These are phyloP conservation scores for Epirrhoe tristata DNA, from an alignment of 2,888 invertebrate genomes.

Conservation along the genomic window DNA sequence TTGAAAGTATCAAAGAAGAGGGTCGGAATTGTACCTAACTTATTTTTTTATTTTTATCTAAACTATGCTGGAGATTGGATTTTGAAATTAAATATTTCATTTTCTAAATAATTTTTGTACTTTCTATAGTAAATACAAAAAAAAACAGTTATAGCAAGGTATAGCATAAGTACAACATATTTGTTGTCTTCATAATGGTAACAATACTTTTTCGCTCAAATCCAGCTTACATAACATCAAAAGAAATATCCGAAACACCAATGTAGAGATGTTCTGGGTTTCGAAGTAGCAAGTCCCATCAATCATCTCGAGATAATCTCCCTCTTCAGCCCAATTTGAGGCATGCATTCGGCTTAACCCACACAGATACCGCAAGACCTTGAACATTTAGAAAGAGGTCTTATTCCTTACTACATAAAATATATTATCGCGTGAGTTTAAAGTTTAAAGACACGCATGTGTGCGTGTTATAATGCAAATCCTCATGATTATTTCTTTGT, in stretches of 20 bases:
- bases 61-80: too few species aligned
- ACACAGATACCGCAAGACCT: constrained; percentile 54
- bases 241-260: constrained; percentile 2
- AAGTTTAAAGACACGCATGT: constrained; percentile 44
- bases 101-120: too few species aligned
- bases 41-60: too few species aligned
- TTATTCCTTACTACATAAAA: constrained; percentile 38
- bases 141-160: neutral
- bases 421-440: constrained; percentile 36
- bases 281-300: constrained; percentile 69
- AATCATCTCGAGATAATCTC: constrained; percentile 88
- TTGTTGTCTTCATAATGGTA: too few species aligned
- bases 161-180: too few species aligned
- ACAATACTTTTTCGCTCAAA: neutral
- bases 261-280: constrained; percentile 31
- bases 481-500: constrained; percentile 71
- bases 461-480: constrained; percentile 71
- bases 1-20: too few species aligned
- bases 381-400: constrained; percentile 30
- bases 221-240: constrained; percentile 1
- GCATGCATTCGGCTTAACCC: constrained; percentile 79
- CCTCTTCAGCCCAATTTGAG: constrained; percentile 84
- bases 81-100: too few species aligned
- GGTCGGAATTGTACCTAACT: too few species aligned
- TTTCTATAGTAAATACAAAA: too few species aligned